Evolutionary conservation across 2,113 vertebrate species (phyloP).

Genomic region (Hydropotes inermis): DNA sequence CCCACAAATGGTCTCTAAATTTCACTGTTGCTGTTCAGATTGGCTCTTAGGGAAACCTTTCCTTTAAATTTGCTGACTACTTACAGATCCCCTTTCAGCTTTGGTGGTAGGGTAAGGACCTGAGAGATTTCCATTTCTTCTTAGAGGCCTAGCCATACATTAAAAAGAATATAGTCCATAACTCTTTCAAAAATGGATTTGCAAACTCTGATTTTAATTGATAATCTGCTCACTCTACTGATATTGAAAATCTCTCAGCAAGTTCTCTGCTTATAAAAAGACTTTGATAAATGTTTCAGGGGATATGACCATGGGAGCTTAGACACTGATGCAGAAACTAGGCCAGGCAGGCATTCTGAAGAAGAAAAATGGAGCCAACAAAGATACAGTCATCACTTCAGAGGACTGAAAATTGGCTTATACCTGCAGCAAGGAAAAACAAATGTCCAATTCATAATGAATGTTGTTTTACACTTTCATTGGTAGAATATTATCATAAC

Average conservation of each 20-base stretch:
- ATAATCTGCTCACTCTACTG: constrained; percentile 48
- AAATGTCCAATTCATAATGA: neutral
- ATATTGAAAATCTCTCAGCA: constrained; percentile 30
- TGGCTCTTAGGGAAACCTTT: neutral
- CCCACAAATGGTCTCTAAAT: neutral
- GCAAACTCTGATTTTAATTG: constrained; percentile 52
- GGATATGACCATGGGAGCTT: neutral
- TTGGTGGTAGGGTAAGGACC: neutral
- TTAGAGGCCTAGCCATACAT: neutral
- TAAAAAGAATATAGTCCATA: neutral
- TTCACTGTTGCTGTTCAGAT: neutral
- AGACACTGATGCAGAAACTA: constrained; percentile 1
- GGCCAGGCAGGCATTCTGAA: neutral
- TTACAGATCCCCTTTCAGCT: neutral
- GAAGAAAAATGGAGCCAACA: neutral
- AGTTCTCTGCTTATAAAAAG: constrained; percentile 37
- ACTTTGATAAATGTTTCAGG: constrained; percentile 62
- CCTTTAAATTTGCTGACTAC: neutral
- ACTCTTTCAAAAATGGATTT: constrained; percentile 26
- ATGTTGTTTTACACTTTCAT: neutral
- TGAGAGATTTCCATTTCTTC: neutral
- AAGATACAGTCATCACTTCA: neutral
- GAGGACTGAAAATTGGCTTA: neutral
- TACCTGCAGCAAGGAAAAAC: neutral
- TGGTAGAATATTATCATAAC: neutral